Evolutionary conservation across 1,140 invertebrate species (phyloP).

Genomic region (Calephelis virginiensis): DNA sequence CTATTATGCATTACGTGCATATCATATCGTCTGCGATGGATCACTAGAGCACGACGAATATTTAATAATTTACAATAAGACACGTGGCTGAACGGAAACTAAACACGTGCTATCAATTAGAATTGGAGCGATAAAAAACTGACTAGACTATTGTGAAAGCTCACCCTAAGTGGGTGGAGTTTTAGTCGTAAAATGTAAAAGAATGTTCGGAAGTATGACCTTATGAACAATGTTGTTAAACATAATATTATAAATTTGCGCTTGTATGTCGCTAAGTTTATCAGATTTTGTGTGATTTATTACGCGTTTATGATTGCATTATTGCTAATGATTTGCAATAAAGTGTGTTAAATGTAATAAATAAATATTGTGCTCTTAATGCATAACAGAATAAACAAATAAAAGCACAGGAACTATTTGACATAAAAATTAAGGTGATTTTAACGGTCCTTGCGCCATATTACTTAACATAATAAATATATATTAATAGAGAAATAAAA

Average conservation of each 20-base stretch:
- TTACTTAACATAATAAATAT: constrained; percentile 3
- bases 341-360: neutral
- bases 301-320: constrained; percentile 4
- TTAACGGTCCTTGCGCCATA: constrained; percentile 25
- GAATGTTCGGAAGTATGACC: neutral
- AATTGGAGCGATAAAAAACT: constrained; percentile 56
- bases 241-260: constrained; percentile 3
- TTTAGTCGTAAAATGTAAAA: constrained; percentile 7
- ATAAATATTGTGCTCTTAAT: constrained; percentile 5
- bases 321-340: neutral
- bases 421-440: constrained; percentile 39
- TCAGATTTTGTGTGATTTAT: neutral
- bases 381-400: constrained; percentile 46
- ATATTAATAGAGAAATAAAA: no score
- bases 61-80: constrained; percentile 62
- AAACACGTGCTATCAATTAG: constrained; percentile 74
- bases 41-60: constrained; percentile 51
- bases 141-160: constrained; percentile 46
- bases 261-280: neutral
- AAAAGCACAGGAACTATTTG: constrained; percentile 46
- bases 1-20: constrained; percentile 43
- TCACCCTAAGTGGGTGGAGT: constrained; percentile 50
- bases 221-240: constrained; percentile 7
- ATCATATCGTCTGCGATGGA: constrained; percentile 44
- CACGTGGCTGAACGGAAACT: constrained; percentile 69